phyloP scores from a whole-genome alignment of 2,113 vertebrate genomes.

The cattle (Bos taurus) region ARS-UCD2.0 NC_037328.1:25768001-25768500 shows the following conservation, averaged over 20 bases:
- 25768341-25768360: conserved; percentile 39
- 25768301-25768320: neutral
- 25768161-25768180: neutral
- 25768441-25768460: conserved; percentile 6
- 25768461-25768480: conserved; percentile 57
- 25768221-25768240: neutral
- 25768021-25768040: conserved; percentile 80
- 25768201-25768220: neutral
- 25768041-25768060: conserved; percentile 75
- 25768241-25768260: neutral
- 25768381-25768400: conserved; percentile 60
- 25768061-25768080: conserved; percentile 44
- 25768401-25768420: neutral
- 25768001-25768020: conserved; percentile 82
- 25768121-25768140: neutral
- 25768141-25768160: conserved; percentile 33
- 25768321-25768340: conserved; percentile 55
- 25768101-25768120: conserved; percentile 27
- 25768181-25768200: neutral
- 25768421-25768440: conserved; percentile 37
- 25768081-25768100: conserved; percentile 5
- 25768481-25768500: conserved; percentile 30
- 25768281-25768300: neutral
- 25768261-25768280: neutral
- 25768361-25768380: conserved; percentile 6